Conservation (phyloP, 2,888 invertebrate species). For the Mystacides longicornis region DNA sequence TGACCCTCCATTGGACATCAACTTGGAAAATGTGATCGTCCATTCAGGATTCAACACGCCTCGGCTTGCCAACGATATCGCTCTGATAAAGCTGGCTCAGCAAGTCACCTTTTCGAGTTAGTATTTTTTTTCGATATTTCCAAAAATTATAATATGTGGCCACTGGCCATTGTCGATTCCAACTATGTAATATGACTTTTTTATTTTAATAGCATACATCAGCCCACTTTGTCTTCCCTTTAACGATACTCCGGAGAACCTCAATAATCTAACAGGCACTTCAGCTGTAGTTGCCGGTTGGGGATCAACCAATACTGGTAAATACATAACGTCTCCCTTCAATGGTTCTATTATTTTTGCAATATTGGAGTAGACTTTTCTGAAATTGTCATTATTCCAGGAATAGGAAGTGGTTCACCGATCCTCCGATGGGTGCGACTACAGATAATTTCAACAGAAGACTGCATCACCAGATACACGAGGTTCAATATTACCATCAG, state of each 20-base stretch:
- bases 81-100: conserved; percentile 31
- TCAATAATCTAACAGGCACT: conserved; percentile 22
- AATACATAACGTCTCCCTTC: neutral
- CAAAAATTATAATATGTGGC: no score
- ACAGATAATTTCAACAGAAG: conserved; percentile 15
- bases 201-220: conserved; percentile 21
- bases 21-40: conserved; percentile 23
- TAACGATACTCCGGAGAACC: conserved; percentile 27
- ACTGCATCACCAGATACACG: conserved; percentile 19
- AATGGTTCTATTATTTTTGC: no score
- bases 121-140: no score
- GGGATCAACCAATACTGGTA: conserved; percentile 35
- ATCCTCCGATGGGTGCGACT: conserved; percentile 22
- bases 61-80: conserved; percentile 37
- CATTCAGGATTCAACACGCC: conserved; percentile 32
- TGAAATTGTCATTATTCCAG: conserved; percentile 10
- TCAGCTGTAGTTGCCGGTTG: conserved; percentile 37
- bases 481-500: conserved; percentile 22
- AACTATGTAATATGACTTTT: neutral
- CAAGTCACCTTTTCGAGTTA: conserved; percentile 32
- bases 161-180: neutral
- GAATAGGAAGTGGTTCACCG: conserved; percentile 20
- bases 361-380: no score
- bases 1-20: conserved; percentile 22
- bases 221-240: conserved; percentile 48